A percentile compares a stretch with the other conserved stretches of the same genome.
These are phyloP conservation scores for Phenganax stokvisi DNA, from an alignment of 92 coral and sea anemone genomes.

Conservation along the genomic window DNA sequence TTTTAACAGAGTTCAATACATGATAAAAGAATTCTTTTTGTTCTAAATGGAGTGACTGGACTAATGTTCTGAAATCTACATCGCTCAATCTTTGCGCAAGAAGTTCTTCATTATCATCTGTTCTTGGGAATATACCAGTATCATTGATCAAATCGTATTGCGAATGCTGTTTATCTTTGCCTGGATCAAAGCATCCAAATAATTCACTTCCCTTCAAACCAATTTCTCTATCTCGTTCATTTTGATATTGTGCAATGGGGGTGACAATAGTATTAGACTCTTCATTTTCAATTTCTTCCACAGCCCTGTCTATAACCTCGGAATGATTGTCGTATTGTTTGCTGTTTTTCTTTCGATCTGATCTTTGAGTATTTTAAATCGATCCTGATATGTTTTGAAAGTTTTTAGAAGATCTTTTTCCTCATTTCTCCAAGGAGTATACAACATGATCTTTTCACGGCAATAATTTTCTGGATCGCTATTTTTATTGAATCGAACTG, in stretches of 20 bases:
- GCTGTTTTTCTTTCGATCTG: slow-evolving; percentile 31
- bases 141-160: slow-evolving; percentile 41
- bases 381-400: slow-evolving; percentile 50
- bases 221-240: slow-evolving; percentile 44
- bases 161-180: slow-evolving; percentile 41
- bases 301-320: slow-evolving; percentile 51
- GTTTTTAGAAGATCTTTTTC: slow-evolving; percentile 37
- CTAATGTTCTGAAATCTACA: slow-evolving; percentile 34
- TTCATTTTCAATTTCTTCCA: slow-evolving; percentile 41
- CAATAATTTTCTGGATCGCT: slow-evolving; percentile 54
- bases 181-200: slow-evolving; percentile 45
- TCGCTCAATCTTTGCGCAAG: slow-evolving; percentile 27
- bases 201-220: slow-evolving; percentile 31
- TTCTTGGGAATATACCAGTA: slow-evolving; percentile 42
- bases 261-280: slow-evolving; percentile 42
- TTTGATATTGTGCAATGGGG: slow-evolving; percentile 46
- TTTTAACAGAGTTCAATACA: slow-evolving; percentile 46
- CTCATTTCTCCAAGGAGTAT: slow-evolving; percentile 53
- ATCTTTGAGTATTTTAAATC: slow-evolving; percentile 47
- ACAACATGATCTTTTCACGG: slow-evolving; percentile 45
- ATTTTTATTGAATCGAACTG: slow-evolving; percentile 55
- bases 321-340: slow-evolving; percentile 51
- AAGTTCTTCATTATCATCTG: slow-evolving; percentile 41
- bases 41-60: slow-evolving; percentile 44
- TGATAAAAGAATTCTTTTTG: slow-evolving; percentile 55